Conservation (phyloP, 2,113 vertebrate genomes). For the Thamnaconus septentrionalis region DNA sequence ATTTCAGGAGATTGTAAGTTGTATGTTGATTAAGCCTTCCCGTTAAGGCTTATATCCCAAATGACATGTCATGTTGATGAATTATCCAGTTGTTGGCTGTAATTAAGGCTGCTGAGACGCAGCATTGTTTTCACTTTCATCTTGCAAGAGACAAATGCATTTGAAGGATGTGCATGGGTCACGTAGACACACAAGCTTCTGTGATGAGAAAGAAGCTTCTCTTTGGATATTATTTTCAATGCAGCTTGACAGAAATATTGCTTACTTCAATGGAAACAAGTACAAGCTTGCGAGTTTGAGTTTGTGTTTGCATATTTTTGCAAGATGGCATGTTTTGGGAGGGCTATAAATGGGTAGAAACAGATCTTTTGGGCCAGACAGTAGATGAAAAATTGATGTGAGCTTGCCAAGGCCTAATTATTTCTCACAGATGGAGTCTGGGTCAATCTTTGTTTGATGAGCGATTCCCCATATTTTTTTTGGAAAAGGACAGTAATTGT, state of each 20-base stretch:
- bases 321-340: slow-evolving; percentile 28
- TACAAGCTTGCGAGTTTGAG: background rate
- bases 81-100: too few relatives aligned
- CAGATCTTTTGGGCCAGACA: background rate
- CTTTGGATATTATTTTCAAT: slow-evolving; percentile 49
- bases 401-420: background rate
- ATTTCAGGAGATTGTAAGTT: too few relatives aligned
- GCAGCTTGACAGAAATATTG: slow-evolving; percentile 50
- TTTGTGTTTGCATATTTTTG: slow-evolving; percentile 12
- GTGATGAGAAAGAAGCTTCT: slow-evolving; percentile 63
- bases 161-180: too few relatives aligned
- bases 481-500: slow-evolving; percentile 3
- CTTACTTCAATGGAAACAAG: slow-evolving; percentile 20
- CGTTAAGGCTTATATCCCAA: too few relatives aligned
- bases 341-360: slow-evolving; percentile 47
- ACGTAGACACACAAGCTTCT: background rate
- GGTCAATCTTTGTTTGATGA: slow-evolving; percentile 15
- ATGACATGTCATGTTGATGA: too few relatives aligned
- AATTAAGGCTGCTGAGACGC: too few relatives aligned
- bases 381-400: background rate
- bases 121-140: too few relatives aligned
- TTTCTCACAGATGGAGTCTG: slow-evolving; percentile 15
- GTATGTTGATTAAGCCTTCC: too few relatives aligned
- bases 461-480: background rate
- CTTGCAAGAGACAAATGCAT: background rate